These are phyloP conservation scores for Zoanthus solanderi DNA, from an alignment of 92 coral and sea anemone genomes.

Conservation along the genomic window DNA sequence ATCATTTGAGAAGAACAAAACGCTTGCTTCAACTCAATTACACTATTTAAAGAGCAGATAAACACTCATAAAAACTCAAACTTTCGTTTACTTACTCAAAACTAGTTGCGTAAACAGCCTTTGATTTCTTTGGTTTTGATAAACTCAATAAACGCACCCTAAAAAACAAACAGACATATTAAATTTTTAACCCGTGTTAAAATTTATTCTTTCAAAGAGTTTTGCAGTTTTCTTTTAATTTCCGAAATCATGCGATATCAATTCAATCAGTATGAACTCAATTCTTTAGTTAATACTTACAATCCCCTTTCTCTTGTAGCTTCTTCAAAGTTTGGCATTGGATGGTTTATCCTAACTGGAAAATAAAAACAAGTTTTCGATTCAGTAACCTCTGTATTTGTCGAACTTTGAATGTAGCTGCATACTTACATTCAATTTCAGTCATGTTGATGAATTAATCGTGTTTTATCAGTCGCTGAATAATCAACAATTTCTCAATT, in stretches of 20 bases:
- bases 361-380: neutral
- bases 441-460: constrained; percentile 53
- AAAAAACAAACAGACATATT: neutral
- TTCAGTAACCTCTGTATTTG: neutral
- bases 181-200: neutral
- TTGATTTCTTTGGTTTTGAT: constrained; percentile 86
- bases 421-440: constrained; percentile 80
- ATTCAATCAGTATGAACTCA: neutral
- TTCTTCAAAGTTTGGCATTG: constrained; percentile 84
- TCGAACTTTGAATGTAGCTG: neutral
- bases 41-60: constrained; percentile 6
- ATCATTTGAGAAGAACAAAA: neutral
- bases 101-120: constrained; percentile 84
- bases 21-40: neutral
- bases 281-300: constrained; percentile 71
- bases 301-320: constrained; percentile 92
- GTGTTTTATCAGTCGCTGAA: neutral
- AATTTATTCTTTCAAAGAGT: neutral
- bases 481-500: neutral
- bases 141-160: constrained; percentile 81
- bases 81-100: constrained; percentile 71
- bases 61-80: neutral
- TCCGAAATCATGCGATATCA: neutral
- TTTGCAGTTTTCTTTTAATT: neutral
- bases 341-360: constrained; percentile 85